phyloP scores from a whole-genome alignment of 2,888 invertebrate species.

The Eupithecia vulgata region DNA sequence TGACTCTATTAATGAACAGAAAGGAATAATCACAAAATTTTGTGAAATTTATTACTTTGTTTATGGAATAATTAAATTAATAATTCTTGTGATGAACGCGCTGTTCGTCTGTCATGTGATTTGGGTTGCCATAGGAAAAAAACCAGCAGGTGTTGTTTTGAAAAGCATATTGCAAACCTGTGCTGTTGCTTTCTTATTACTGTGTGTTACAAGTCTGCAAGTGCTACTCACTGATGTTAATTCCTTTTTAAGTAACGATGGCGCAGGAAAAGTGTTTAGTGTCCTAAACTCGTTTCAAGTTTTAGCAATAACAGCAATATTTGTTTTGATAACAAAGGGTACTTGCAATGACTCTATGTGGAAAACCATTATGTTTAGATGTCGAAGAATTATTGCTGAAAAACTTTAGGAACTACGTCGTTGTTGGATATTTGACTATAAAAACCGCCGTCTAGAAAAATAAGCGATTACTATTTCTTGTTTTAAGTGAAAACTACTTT shows the following conservation, averaged over 20 bases:
- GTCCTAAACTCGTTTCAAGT: slow-evolving; percentile 23
- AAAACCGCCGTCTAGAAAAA: background rate
- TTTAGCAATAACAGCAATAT: slow-evolving; percentile 16
- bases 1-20: background rate
- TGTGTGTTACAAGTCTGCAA: slow-evolving; percentile 26
- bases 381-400: slow-evolving; percentile 9
- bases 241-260: slow-evolving; percentile 4
- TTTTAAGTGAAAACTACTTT: background rate
- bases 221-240: slow-evolving; percentile 3
- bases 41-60: slow-evolving; percentile 2
- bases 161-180: slow-evolving; percentile 23
- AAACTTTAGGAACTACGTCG: background rate
- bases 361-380: slow-evolving; percentile 12
- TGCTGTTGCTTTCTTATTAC: slow-evolving; percentile 16
- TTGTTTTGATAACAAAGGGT: slow-evolving; percentile 19
- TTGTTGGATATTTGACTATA: background rate
- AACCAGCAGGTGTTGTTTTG: background rate
- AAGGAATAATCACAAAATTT: background rate
- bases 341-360: slow-evolving; percentile 8
- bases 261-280: background rate
- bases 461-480: background rate
- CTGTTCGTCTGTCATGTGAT: slow-evolving; percentile 15
- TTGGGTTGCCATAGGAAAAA: slow-evolving; percentile 23
- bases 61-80: slow-evolving; percentile 24
- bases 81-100: slow-evolving; percentile 19